Evolutionary conservation across 2,113 vertebrate species (phyloP).

Genomic region (Epinephelus fuscoguttatus): DNA sequence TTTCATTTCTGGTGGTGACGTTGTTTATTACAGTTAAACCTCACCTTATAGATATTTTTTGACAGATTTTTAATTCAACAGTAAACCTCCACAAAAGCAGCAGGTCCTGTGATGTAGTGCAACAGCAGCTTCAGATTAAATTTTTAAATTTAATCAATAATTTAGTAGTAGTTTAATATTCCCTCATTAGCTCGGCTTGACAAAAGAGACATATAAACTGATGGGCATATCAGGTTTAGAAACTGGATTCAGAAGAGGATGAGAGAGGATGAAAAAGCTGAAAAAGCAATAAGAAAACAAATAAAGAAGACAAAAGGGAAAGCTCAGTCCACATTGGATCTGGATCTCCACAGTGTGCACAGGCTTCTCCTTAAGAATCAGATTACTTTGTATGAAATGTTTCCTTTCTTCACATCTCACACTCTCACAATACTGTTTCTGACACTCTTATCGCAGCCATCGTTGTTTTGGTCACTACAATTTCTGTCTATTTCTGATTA

Average conservation of each 20-base stretch:
- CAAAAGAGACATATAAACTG: background rate
- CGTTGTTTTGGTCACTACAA: background rate
- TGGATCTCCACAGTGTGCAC: background rate
- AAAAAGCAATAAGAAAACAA: background rate
- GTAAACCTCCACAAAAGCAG: background rate
- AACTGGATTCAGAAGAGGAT: background rate
- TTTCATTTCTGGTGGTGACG: conserved; percentile 15
- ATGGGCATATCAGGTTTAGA: background rate
- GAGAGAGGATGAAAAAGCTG: background rate
- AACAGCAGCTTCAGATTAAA: background rate
- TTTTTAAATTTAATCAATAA: background rate
- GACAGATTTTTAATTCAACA: conserved; percentile 22
- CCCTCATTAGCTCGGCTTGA: background rate
- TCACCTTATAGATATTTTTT: conserved; percentile 7
- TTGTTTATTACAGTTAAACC: conserved; percentile 19
- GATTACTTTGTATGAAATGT: background rate
- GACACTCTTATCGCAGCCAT: background rate
- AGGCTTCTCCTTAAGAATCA: background rate
- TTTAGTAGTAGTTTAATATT: background rate
- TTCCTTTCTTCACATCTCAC: background rate
- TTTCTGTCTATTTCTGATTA: background rate
- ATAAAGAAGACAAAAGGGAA: background rate
- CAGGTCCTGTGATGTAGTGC: background rate
- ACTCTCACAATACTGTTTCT: background rate
- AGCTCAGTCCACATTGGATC: background rate